A percentile compares a stretch with the other conserved stretches of the same genome.
These are phyloP conservation scores for Solenopsis fugax DNA, from an alignment of 1,140 invertebrate genomes.

Conservation along the genomic window DNA sequence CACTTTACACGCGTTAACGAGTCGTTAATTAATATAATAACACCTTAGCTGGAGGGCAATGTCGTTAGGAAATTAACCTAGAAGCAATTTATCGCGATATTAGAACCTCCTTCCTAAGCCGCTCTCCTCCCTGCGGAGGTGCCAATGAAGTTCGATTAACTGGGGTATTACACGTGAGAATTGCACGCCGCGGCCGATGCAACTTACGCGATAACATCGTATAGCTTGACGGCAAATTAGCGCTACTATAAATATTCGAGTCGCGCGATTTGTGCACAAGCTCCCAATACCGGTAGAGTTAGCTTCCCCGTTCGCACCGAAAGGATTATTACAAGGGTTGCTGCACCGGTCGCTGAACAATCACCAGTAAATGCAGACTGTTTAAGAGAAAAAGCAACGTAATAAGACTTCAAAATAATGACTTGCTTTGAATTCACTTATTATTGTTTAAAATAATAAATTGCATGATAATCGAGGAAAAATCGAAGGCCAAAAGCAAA, in stretches of 20 bases:
- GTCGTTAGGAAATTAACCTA: constrained; percentile 59
- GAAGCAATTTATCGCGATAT: constrained; percentile 68
- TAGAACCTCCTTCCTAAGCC: constrained; percentile 46
- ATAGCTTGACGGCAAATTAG: constrained; percentile 39
- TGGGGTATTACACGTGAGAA: constrained; percentile 58
- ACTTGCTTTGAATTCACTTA: no score
- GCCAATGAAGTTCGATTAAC: constrained; percentile 69
- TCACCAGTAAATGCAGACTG: no score
- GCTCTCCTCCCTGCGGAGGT: constrained; percentile 46
- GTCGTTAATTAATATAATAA: constrained; percentile 63
- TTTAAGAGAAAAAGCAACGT: no score
- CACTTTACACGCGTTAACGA: constrained; percentile 48
- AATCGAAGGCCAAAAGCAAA: no score
- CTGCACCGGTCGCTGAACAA: no score
- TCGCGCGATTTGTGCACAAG: background rate
- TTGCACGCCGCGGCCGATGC: constrained; percentile 32
- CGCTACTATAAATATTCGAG: constrained; percentile 25
- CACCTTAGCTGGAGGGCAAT: constrained; percentile 36
- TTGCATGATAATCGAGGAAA: no score
- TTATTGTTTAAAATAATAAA: no score
- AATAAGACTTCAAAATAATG: no score
- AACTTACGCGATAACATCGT: constrained; percentile 17
- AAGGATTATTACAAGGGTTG: background rate
- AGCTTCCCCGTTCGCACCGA: background rate
- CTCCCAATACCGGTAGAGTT: background rate